Evolutionary conservation across 2,797 vertebrate species (phyloP).

Genomic region (Mus caroli): DNA sequence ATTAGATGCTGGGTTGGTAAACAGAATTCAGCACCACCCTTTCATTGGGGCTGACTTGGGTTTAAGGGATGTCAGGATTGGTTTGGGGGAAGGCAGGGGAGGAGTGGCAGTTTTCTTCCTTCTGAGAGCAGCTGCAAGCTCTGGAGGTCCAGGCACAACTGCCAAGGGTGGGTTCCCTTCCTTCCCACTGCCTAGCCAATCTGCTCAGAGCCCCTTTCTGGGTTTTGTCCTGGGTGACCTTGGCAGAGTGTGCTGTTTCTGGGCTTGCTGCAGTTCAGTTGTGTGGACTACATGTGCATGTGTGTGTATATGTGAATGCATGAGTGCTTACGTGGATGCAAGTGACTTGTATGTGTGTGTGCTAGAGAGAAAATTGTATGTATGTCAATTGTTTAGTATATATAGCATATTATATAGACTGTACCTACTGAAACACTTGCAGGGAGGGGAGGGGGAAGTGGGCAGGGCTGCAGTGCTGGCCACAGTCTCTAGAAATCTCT

Average conservation of each 20-base stretch:
- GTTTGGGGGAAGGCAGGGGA: conserved; percentile 70
- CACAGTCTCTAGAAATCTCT: neutral
- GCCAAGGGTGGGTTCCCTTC: rapidly evolving
- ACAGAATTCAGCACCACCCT: conserved; percentile 70
- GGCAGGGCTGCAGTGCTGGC: neutral
- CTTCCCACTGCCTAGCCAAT: neutral
- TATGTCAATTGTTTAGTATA: neutral
- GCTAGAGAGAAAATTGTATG: neutral
- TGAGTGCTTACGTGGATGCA: neutral
- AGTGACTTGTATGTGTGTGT: neutral
- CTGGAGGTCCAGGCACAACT: neutral
- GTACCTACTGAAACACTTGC: neutral
- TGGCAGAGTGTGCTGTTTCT: conserved; percentile 13
- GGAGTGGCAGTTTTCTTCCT: conserved; percentile 64
- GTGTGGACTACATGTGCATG: too few species aligned
- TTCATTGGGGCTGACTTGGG: conserved; percentile 81
- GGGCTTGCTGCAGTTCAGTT: neutral
- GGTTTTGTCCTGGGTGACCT: conserved; percentile 32
- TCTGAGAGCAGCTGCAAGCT: neutral
- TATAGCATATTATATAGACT: neutral
- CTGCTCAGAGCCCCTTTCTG: neutral
- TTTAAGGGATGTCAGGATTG: conserved; percentile 77
- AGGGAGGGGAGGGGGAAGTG: neutral
- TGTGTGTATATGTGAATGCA: too few species aligned
- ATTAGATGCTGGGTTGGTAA: conserved; percentile 82